phyloP scores from a whole-genome alignment of 2,113 vertebrate species.

The Bothrops jararaca region DNA sequence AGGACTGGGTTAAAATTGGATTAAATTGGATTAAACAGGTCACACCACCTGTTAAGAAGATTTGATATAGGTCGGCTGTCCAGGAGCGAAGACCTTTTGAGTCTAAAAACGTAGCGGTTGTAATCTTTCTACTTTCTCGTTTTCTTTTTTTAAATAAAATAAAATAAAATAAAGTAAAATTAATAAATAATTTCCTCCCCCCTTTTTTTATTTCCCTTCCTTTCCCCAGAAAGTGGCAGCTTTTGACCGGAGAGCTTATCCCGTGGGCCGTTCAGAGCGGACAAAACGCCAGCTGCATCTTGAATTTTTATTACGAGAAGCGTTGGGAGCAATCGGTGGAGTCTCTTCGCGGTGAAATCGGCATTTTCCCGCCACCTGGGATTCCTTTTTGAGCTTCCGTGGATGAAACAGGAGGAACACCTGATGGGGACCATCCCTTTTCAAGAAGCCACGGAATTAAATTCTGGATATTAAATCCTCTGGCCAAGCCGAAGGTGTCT shows the following conservation, averaged over 20 bases:
- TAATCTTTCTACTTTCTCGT: neutral
- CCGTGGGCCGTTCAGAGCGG: slow-evolving; percentile 87
- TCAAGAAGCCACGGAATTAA: neutral
- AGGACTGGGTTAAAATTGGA: neutral
- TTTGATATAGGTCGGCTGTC: neutral
- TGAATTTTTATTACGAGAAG: slow-evolving; percentile 87
- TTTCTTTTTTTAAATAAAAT: no score
- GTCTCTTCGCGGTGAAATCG: slow-evolving; percentile 82
- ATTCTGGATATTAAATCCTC: neutral
- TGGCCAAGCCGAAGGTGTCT: neutral
- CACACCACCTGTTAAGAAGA: neutral
- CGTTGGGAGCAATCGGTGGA: slow-evolving; percentile 88
- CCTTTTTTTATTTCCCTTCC: neutral
- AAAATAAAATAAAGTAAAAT: neutral
- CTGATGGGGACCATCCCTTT: neutral
- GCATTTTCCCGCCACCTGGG: slow-evolving; percentile 75
- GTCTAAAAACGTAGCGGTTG: neutral
- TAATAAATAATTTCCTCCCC: neutral
- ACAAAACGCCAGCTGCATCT: slow-evolving; percentile 71
- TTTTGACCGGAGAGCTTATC: slow-evolving; percentile 75
- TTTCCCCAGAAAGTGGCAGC: slow-evolving; percentile 73
- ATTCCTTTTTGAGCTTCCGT: neutral
- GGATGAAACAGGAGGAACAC: no score
- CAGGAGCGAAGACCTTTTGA: neutral
- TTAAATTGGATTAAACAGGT: neutral